Percentiles rank a stretch among this genome's conserved stretches.
Conservation (phyloP, 2,888 invertebrate genomes). For the Eupithecia tripunctaria region DNA sequence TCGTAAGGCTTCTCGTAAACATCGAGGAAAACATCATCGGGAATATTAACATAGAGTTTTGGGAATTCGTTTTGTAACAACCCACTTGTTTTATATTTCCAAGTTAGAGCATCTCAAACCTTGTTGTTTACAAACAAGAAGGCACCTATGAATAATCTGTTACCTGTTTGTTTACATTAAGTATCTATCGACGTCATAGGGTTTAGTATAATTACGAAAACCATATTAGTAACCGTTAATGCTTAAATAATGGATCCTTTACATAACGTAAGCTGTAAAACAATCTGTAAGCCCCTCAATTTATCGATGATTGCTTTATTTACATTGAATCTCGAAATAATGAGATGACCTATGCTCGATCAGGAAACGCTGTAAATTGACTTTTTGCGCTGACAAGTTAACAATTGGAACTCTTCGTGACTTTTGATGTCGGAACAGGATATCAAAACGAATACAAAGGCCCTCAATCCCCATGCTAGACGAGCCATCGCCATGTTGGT, state of each 20-base stretch:
- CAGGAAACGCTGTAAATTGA: neutral
- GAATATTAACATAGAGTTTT: neutral
- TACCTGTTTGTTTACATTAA: neutral
- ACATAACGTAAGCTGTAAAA: neutral
- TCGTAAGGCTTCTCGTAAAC: neutral
- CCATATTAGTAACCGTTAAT: neutral
- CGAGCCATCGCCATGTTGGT: neutral
- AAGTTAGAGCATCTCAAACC: neutral
- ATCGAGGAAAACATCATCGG: neutral
- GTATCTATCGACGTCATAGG: neutral
- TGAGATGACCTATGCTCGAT: neutral
- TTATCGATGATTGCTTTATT: neutral
- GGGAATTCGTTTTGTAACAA: neutral
- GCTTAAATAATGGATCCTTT: neutral
- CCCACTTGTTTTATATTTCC: neutral
- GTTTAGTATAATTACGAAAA: neutral
- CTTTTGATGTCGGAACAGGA: conserved; percentile 8
- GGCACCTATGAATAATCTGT: neutral
- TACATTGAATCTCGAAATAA: neutral
- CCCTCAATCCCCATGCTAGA: neutral
- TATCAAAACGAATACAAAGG: neutral
- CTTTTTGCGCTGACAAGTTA: neutral
- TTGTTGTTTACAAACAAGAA: neutral
- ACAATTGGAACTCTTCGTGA: neutral
- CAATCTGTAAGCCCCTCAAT: neutral